Evolutionary conservation across 2,797 vertebrate genomes (phyloP), one percentile per base, ranked within the genome.

Genomic region (Gymnothorax reevesii): DNA sequence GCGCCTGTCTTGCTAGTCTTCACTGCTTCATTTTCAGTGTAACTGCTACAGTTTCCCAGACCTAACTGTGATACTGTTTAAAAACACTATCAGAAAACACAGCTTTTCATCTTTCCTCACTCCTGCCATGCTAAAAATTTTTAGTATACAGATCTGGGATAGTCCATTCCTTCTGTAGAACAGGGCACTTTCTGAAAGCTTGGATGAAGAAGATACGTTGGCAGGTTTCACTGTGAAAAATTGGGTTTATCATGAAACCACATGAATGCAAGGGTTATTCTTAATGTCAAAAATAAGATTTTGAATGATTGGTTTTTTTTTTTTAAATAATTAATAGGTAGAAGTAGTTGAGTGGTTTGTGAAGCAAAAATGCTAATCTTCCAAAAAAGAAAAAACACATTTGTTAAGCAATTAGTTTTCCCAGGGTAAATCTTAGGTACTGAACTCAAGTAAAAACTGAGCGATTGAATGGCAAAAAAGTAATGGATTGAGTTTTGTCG

Each of bases 1-100:
- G 97, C 96, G 97, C 97, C 96, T 91, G 96, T 98, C 96, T 94
- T 95, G 92, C 96, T 94, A 96, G 95, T 94, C 92, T 42, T 94
- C 96, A 92, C 97, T 94, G 95, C 96, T 97, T 94, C 93, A 94
- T 93, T 94, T 94, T 94, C 95, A 95, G 95, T 95, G 92, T 88
- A 95, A 95, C 93, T 93, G 92, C 95, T 90, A 93, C 93, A 92
- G 90, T 93, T 92, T 94, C 93, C 92, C 92, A 91, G 90, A 90
- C 89, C 89, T 90, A 92, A 94, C 94, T 92, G 95, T 94, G 90
- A 95, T 89, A 90, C 89, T 90, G 83, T 90, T 91, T 90, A 88
- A 86, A 92, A 91, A 93, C 89, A 91, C 92, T 88, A 94, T 94
- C 94, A 95, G 91, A 93, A 92, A 94, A 94, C 93, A 94, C 93